phyloP scores from a whole-genome alignment of 2,113 vertebrate genomes.

The Leiothrix lutea region DNA sequence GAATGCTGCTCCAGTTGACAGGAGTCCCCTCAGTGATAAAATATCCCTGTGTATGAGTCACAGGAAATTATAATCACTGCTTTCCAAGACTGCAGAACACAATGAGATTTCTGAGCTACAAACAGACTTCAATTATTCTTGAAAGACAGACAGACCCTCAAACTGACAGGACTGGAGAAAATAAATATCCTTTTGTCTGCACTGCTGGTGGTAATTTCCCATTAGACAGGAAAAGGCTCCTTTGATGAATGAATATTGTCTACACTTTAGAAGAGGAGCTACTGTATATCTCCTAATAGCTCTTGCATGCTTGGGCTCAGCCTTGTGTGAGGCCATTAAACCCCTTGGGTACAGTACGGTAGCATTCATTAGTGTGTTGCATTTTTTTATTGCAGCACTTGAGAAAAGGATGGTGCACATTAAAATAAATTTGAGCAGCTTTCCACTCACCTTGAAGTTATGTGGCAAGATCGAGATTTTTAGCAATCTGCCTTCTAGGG shows the following conservation, averaged over 20 bases:
- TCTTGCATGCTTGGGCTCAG: constrained; percentile 3
- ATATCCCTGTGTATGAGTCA: constrained; percentile 3
- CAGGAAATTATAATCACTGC: constrained; percentile 40
- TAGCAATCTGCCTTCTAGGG: neutral
- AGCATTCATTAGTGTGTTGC: neutral
- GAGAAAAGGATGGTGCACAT: neutral
- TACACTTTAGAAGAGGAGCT: constrained; percentile 29
- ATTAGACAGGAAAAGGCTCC: constrained; percentile 48
- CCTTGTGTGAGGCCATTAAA: neutral
- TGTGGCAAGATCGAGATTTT: neutral
- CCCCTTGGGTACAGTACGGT: neutral
- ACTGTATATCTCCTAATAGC: constrained; percentile 40
- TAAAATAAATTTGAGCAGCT: neutral
- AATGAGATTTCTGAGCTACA: constrained; percentile 48
- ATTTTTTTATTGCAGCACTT: neutral
- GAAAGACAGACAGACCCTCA: constrained; percentile 40
- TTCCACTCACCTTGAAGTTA: constrained; percentile 35
- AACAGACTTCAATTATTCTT: constrained; percentile 43
- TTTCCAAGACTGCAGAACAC: constrained; percentile 9
- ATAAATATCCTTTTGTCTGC: constrained; percentile 58
- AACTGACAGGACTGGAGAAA: constrained; percentile 7
- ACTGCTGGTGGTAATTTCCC: constrained; percentile 46
- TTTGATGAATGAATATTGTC: constrained; percentile 52
- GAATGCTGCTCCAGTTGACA: neutral
- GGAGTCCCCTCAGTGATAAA: neutral